Base-by-base conservation (phyloP, 2,888 invertebrate species). In the Eupithecia abbreviata region DNA sequence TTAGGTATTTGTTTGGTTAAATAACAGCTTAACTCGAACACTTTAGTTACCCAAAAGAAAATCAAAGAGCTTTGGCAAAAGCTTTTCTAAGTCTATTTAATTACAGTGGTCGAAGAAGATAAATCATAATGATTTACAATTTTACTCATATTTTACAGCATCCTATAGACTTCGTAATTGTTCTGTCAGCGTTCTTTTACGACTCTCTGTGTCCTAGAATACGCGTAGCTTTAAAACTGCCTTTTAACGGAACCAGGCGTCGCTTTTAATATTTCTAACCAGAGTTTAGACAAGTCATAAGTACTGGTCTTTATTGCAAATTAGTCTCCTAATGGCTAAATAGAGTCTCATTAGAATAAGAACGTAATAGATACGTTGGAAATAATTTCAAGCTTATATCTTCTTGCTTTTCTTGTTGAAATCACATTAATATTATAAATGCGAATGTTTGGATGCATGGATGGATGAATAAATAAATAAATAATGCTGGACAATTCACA, bases 201-300 rank as follows among this genome's bases (percentile, higher is more conserved):
- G 66, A 66, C 42, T 42, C 5, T 15, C 15, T 41, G 62, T 62
- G 62, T 62, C 62, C 42, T 66, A 66, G 13, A 43, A 42, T 43
- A 43, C n/a, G 13, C 12, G 41, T 41, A 4, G 30, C 66, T 66
- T 42, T 42, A 42, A 66, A 66, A 42, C 42, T 9, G 66, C 15
- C 30, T 62, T 30, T 42, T 42, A 66, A 66, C 66, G 42, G 42
- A n/a, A 68, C 45, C n/a, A 42, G 10, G 68, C 43, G 67, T 45
- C 9, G 43, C 68, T 18, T 30, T 30, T 70, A 51, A 30, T 70
- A 51, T 47, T 70, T 51, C 18, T 70, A 47, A 51, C 47, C 18
- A 42, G 66, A 66, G 68, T 68, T 68, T n/a, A 68, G 68, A 68
- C 42, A 7, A n/a, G 68, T 68, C 45, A 15, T 68, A 68, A 68